These are phyloP conservation scores for Varroa destructor DNA, from an alignment of 1,140 invertebrate genomes.

Conservation along the genomic window DNA sequence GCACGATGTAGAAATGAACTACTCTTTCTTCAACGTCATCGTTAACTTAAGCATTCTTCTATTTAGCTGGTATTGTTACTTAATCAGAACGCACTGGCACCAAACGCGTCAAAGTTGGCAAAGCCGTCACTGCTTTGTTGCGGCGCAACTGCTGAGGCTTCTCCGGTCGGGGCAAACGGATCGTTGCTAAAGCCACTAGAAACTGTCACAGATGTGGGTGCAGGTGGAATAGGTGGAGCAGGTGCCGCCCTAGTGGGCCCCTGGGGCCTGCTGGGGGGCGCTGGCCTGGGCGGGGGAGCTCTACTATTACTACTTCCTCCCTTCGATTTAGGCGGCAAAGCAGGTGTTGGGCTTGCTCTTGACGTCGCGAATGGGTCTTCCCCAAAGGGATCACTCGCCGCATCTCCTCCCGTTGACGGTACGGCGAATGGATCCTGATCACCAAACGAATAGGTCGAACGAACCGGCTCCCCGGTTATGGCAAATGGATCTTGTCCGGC, in stretches of 20 bases:
- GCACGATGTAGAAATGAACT: no score
- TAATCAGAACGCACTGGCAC: constrained; percentile 25
- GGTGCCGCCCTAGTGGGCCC: constrained; percentile 15
- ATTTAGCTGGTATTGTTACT: not conserved
- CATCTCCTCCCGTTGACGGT: not conserved
- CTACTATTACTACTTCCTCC: not conserved
- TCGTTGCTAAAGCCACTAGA: not conserved
- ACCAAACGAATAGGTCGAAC: not conserved
- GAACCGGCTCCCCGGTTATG: no score
- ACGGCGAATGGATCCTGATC: not conserved
- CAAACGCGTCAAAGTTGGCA: constrained; percentile 28
- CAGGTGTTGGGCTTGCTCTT: constrained; percentile 21
- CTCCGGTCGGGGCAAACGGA: constrained; percentile 8
- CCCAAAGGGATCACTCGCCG: constrained; percentile 5
- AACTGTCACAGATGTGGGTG: not conserved
- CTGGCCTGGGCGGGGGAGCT: not conserved
- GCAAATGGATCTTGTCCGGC: not conserved
- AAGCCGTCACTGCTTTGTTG: constrained; percentile 9
- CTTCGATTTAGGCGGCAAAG: constrained; percentile 17
- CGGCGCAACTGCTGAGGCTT: not conserved
- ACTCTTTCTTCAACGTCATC: no score
- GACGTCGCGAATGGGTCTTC: constrained; percentile 10
- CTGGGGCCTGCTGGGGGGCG: constrained; percentile 3
- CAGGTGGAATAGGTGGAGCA: not conserved
- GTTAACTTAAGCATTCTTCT: no score